A percentile compares a stretch with the other conserved stretches of the same genome.
phyloP scores from a whole-genome alignment of 2,797 vertebrate species.

The Syngnathus rostellatus region DNA sequence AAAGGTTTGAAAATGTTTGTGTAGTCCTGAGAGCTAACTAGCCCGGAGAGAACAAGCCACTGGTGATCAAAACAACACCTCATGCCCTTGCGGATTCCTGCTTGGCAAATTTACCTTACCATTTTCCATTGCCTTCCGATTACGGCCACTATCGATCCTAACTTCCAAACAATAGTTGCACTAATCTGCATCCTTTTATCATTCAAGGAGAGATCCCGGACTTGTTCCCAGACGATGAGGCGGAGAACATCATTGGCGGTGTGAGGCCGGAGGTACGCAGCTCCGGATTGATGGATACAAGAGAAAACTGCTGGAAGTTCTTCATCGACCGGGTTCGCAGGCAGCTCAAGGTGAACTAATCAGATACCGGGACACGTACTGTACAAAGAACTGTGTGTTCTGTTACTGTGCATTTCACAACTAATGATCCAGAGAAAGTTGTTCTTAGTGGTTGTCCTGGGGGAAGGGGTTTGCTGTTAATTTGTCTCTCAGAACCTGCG shows the following conservation, averaged over 20 bases:
- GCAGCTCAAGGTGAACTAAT: constrained; percentile 81
- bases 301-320: constrained; percentile 92
- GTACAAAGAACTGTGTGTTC: constrained; percentile 10
- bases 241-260: constrained; percentile 79
- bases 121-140: too few relatives aligned
- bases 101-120: too few relatives aligned
- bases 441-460: constrained; percentile 11
- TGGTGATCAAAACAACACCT: background rate
- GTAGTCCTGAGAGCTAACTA: background rate
- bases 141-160: too few relatives aligned
- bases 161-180: too few relatives aligned
- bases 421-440: constrained; percentile 23
- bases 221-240: constrained; percentile 85
- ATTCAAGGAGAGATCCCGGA: constrained; percentile 88
- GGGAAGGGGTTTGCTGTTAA: constrained; percentile 16
- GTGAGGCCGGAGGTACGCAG: constrained; percentile 79
- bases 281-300: constrained; percentile 77
- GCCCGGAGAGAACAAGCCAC: background rate
- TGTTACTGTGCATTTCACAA: constrained; percentile 18
- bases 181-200: background rate
- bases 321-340: constrained; percentile 83
- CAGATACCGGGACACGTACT: constrained; percentile 8
- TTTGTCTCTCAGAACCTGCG: constrained; percentile 15
- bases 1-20: background rate
- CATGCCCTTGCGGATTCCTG: too few relatives aligned